Evolutionary conservation across 2,113 vertebrate genomes (phyloP).

Genomic region (Dasyurus viverrinus): DNA sequence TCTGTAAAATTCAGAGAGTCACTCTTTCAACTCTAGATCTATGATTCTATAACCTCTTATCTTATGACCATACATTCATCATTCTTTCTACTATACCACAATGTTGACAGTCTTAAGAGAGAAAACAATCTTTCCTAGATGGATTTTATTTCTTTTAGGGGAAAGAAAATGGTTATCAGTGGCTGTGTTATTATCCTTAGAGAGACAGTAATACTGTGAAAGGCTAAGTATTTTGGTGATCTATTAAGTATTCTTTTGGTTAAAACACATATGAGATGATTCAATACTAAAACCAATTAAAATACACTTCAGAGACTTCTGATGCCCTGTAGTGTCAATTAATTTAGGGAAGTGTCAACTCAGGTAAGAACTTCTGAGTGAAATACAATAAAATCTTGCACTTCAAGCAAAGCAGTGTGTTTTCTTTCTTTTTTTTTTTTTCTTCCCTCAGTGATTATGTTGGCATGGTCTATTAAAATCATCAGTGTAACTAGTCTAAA

Average conservation of each 20-base stretch:
- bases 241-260: neutral
- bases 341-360: neutral
- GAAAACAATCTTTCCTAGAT: constrained; percentile 1
- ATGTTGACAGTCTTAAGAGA: neutral
- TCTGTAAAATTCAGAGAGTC: neutral
- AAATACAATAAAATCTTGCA: constrained; percentile 23
- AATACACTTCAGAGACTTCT: constrained; percentile 8
- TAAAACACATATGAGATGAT: neutral
- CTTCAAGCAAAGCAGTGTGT: constrained; percentile 16
- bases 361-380: constrained; percentile 39
- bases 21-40: neutral
- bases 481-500: neutral
- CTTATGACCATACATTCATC: neutral
- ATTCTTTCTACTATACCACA: neutral
- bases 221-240: neutral
- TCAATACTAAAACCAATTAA: constrained; percentile 24
- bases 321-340: constrained; percentile 36
- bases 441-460: neutral
- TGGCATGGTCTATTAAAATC: constrained; percentile 30
- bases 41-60: neutral
- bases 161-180: neutral
- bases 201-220: neutral
- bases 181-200: neutral
- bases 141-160: neutral
- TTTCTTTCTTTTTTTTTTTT: neutral